Evolutionary conservation across 2,113 vertebrate genomes (phyloP), one percentile per base, ranked within the genome.

Genomic region (Eulacestoma nigropectus): DNA sequence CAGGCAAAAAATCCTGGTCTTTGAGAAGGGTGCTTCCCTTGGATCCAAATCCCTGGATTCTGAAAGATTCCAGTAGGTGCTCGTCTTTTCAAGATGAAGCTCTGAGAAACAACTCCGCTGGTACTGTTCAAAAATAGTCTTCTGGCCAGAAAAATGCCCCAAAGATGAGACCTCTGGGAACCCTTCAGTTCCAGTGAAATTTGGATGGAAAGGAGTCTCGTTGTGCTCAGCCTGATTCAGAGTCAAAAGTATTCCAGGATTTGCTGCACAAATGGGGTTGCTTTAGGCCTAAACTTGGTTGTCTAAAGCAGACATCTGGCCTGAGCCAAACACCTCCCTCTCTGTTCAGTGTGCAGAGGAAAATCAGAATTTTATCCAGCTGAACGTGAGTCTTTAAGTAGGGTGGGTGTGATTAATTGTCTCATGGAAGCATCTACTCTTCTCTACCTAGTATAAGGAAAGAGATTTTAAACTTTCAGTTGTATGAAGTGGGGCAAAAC

Each of bases 41-140:
- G 5, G 15, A 53, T 81, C 49, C 57, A 68, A 69, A 47, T 29
- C 18, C 16, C 11, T 53, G 83, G 8, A 4, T 53, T 8, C 14
- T n/a, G 11, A n/a, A 79, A 8, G 4, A 19, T 9, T 42, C 0
- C 1, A 35, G 8, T 13, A 18, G 29, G 6, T 65, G 5, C 13
- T 78, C 4, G 0, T 44, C 10, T 65, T n/a, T 59, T 76, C 47
- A 42, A 60, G 74, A 22, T 42, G 7, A 60, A 86, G 15, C 7
- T 90, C 23, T 23, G 26, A 42, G 56, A 75, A 72, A 50, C 1
- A 29, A 8, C 42, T 84, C 44, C 63, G 29, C 39, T 55, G 47
- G 27, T 79, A 42, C 18, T 8, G 4, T 57, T 68, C 20, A 27
- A 13, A 79, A 72, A 16, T 10, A 37, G 3, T 46, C 39, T 46